Evolutionary conservation across 2,888 invertebrate genomes (phyloP).

Genomic region (Mesochorus sp.): DNA sequence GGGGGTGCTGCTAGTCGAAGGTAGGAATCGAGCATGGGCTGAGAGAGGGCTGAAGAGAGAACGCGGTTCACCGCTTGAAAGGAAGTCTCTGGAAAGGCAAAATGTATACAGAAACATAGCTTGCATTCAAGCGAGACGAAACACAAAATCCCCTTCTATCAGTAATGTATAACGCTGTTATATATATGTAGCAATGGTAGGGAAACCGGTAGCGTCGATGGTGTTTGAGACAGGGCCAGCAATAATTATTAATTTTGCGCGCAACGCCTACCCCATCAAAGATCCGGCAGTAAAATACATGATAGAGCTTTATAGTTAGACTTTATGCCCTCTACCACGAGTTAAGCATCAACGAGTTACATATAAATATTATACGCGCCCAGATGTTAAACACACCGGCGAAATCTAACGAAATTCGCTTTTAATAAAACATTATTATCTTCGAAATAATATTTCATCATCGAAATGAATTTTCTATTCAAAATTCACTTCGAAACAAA

Average conservation of each 20-base stretch:
- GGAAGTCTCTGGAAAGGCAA: constrained; percentile 59
- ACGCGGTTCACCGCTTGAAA: constrained; percentile 55
- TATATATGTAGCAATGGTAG: not conserved
- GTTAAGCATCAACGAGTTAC: not conserved
- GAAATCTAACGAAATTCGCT: constrained; percentile 3
- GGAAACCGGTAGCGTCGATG: constrained; percentile 13
- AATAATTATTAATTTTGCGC: constrained; percentile 63
- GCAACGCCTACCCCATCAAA: constrained; percentile 60
- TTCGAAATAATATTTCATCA: no score
- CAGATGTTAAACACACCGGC: no score
- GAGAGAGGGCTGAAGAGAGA: constrained; percentile 10
- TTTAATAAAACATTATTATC: not conserved
- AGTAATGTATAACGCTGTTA: not conserved
- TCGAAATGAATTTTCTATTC: no score
- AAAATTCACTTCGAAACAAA: no score
- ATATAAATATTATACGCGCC: not conserved
- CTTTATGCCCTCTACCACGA: constrained; percentile 23
- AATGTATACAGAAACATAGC: constrained; percentile 39
- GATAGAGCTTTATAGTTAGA: constrained; percentile 55
- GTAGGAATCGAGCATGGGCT: not conserved
- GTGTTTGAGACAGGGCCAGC: constrained; percentile 39
- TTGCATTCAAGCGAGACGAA: constrained; percentile 41
- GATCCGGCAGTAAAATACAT: constrained; percentile 57
- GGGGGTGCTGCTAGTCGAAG: constrained; percentile 43
- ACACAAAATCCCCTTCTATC: constrained; percentile 35